These are phyloP conservation scores for Phyllotreta cruciferae DNA, from an alignment of 2,888 invertebrate genomes.

Conservation along the genomic window DNA sequence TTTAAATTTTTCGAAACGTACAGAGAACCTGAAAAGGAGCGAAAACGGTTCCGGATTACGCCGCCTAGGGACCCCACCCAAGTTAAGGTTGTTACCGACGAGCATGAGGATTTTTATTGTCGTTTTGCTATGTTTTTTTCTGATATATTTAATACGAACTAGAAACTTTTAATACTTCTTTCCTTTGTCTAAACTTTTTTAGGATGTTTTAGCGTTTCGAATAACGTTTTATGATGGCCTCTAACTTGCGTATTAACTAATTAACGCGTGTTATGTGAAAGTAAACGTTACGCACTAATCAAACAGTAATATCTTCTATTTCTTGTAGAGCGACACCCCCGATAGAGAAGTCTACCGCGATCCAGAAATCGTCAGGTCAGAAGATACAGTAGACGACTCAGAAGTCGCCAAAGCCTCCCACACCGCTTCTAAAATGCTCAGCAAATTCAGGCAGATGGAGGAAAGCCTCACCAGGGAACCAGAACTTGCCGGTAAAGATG, in stretches of 20 bases:
- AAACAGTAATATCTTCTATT: background rate
- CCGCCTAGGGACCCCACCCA: constrained; percentile 81
- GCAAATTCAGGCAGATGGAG: constrained; percentile 89
- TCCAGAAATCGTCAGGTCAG: constrained; percentile 73
- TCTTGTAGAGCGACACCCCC: constrained; percentile 67
- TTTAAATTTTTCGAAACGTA: constrained; percentile 93
- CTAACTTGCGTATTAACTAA: no score
- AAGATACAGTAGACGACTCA: constrained; percentile 64
- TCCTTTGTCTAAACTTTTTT: background rate
- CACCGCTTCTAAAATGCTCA: constrained; percentile 86
- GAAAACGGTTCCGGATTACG: constrained; percentile 84
- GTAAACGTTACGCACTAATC: no score
- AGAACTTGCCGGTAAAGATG: constrained; percentile 51
- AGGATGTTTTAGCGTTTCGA: no score
- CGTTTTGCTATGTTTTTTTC: constrained; percentile 26
- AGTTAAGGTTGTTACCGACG: constrained; percentile 64
- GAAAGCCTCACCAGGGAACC: constrained; percentile 67
- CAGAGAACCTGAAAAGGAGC: constrained; percentile 72
- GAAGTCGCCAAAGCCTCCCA: constrained; percentile 66
- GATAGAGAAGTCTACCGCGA: constrained; percentile 77
- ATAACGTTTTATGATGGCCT: no score
- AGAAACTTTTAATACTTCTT: constrained; percentile 19
- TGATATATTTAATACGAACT: no score
- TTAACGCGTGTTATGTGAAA: no score
- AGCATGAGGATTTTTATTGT: constrained; percentile 32